Base-by-base conservation (phyloP, 2,113 vertebrate genomes). In the Xyliphius kryptos region DNA sequence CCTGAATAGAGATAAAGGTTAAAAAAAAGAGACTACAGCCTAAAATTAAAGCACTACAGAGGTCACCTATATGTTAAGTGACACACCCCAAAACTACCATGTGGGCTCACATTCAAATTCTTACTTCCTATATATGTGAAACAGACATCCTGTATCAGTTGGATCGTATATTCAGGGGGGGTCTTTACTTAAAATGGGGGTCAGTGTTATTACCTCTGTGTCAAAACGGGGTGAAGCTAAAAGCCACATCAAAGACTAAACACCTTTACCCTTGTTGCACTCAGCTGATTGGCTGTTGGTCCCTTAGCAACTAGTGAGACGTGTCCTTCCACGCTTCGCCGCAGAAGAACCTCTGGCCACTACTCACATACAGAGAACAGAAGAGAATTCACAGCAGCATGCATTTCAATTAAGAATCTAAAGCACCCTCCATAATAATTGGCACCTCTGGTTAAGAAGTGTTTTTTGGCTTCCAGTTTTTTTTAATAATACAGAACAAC, bases 221-320 rank as follows among this genome's bases (percentile, higher is more conserved):
- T 46, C 38, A 32, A 10, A 17, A 32, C 49, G 21, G 13, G 2
- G 6, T 14, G 11, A n/a, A 43, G 14, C 6, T 32, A 20, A 41
- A 2, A 12, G 48, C 9, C 47, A n/a, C 14, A 52, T 20, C 47
- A 51, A 14, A 61, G 19, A 47, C 38, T 43, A 21, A 62, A 22
- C 46, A 38, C 13, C 11, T n/a, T 3, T n/a, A 22, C 38, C 59
- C 32, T 26, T 11, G 5, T 11, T n/a, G 0, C 20, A 16, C 17
- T 5, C 19, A 0, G 26, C 40, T 54, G 61, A 63, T 63, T 54
- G 61, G 61, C 50, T 36, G 15, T 1, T 19, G 38, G 38, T 54
- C 49, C 21, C 37, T 46, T 54, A 54, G 38, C 61, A 54, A 63
- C 51, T 6, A 46, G n/a, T 10, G 20, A 63, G 37, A 62, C 9